Conservation (phyloP, 2,113 vertebrate genomes). For the Albula glossodonta region DNA sequence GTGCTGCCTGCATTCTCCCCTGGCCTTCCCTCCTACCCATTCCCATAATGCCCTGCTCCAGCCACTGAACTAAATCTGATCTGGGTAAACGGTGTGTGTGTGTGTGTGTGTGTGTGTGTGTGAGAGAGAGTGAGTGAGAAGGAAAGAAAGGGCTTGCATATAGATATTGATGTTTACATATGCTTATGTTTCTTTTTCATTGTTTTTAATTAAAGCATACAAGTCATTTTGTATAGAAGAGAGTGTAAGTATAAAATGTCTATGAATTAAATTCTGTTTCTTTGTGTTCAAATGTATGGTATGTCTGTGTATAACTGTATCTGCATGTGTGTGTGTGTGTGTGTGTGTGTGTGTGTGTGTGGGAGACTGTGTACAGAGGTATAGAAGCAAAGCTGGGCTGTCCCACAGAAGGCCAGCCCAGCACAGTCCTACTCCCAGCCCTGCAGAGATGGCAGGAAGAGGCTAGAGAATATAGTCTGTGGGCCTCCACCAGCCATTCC, state of each 20-base stretch:
- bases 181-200: too few species aligned
- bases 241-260: too few species aligned
- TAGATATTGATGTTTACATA: too few species aligned
- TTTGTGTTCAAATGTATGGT: not conserved
- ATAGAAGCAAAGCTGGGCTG: too few species aligned
- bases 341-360: not conserved
- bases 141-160: too few species aligned
- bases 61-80: conserved; percentile 14
- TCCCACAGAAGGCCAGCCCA: too few species aligned
- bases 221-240: too few species aligned
- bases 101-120: not conserved
- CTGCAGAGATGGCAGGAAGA: not conserved
- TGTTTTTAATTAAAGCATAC: too few species aligned
- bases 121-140: too few species aligned
- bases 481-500: not conserved
- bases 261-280: too few species aligned
- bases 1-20: conserved; percentile 48
- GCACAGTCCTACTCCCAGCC: not conserved
- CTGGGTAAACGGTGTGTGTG: not conserved
- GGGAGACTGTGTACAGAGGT: too few species aligned
- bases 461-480: not conserved
- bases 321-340: not conserved
- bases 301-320: not conserved
- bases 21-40: conserved; percentile 34
- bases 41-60: conserved; percentile 18